A percentile compares a stretch with the other conserved stretches of the same genome.
Conservation (phyloP, 2,888 invertebrate species). For the Thumatha senex region DNA sequence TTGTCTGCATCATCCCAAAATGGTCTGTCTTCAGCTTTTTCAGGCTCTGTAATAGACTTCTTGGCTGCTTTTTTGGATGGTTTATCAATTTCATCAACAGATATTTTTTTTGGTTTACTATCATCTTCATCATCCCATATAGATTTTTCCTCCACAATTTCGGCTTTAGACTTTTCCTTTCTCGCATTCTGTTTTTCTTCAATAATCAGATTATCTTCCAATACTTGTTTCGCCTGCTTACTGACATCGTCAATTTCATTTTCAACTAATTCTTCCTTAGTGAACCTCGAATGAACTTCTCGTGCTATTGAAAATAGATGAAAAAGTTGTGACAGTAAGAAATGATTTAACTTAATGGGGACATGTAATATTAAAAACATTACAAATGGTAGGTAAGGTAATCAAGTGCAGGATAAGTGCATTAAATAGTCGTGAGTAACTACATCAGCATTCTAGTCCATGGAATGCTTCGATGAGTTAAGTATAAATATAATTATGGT, state of each 20-base stretch:
- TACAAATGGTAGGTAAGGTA: slow-evolving; percentile 59
- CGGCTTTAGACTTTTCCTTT: slow-evolving; percentile 52
- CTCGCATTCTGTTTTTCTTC: slow-evolving; percentile 42
- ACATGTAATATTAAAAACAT: slow-evolving; percentile 52
- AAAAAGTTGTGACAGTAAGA: slow-evolving; percentile 58
- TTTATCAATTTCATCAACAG: slow-evolving; percentile 42
- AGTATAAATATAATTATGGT: slow-evolving; percentile 56
- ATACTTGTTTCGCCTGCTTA: slow-evolving; percentile 47
- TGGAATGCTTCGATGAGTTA: slow-evolving; percentile 63
- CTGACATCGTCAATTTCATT: slow-evolving; percentile 72
- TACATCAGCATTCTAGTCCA: slow-evolving; percentile 69
- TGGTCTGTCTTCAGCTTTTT: slow-evolving; percentile 54
- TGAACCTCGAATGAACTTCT: slow-evolving; percentile 78
- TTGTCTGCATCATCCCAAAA: slow-evolving; percentile 63
- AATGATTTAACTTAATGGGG: slow-evolving; percentile 38
- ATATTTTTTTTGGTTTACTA: slow-evolving; percentile 46
- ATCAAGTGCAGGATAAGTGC: slow-evolving; percentile 35
- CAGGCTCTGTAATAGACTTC: slow-evolving; percentile 59
- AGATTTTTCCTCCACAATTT: slow-evolving; percentile 51
- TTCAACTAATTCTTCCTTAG: slow-evolving; percentile 75
- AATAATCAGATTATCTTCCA: slow-evolving; percentile 49
- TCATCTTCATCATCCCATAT: slow-evolving; percentile 63
- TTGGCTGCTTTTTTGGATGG: slow-evolving; percentile 36
- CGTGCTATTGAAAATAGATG: slow-evolving; percentile 72
- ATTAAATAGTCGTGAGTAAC: slow-evolving; percentile 48